Base-by-base conservation (phyloP, 2,797 vertebrate species). In the Acestrorhynchus altus region DNA sequence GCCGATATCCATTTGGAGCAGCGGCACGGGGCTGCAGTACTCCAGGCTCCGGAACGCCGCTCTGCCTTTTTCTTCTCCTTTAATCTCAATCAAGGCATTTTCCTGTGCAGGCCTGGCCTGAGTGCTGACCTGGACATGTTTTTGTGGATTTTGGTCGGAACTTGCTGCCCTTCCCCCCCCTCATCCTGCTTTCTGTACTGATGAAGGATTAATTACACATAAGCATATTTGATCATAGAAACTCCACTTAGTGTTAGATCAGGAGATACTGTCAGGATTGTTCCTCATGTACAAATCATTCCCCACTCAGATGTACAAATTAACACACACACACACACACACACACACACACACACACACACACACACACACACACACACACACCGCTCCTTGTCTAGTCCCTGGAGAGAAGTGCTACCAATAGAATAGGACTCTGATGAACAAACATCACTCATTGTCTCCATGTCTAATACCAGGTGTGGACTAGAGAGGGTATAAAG, bases 71-170 rank as follows among this genome's bases (percentile, higher is more conserved):
- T 42, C 8, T 75, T 68, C 2, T 47, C 74, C 78, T 88, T 91
- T 91, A 88, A 86, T 85, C 86, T 72, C 72, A 35, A 85, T 87
- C 87, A 83, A 83, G 68, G 75, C 39, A 79, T 28, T 85, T 93
- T 91, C 90, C 88, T 88, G 84, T 47, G 46, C 75, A 81, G 75
- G 75, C 80, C 83, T 83, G 69, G 69, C 71, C 71, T 77, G 67
- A 83, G 84, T 60, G 77, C 68, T 70, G 67, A 77, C 47, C 81
- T 35, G 44, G 49, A 49, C 47, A 35, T 83, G 61, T 72, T 83
- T 75, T 75, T 69, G 46, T 47, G 22, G 31, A 60, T 59, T 83
- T 73, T 60, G 7, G 18, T 52, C 20, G 8, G 26, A 20, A 20
- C 18, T 12, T 15, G 24, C 4, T 24, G 12, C 52, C 46, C 46